phyloP scores from a whole-genome alignment of 2,797 vertebrate genomes.

The Pelobates cultripes region DNA sequence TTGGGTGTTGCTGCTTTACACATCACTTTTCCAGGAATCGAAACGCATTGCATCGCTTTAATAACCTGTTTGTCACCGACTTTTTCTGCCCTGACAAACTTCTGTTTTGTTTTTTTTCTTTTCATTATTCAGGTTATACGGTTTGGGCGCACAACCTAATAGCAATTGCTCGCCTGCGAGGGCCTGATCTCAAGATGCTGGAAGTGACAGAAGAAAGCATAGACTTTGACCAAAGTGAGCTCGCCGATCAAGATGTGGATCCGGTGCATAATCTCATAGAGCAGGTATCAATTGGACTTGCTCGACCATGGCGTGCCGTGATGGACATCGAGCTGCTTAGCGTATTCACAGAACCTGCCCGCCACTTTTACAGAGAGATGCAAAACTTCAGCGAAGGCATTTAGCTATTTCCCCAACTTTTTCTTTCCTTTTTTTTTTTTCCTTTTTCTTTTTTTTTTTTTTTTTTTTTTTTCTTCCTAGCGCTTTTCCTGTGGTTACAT shows the following conservation, averaged over 20 bases:
- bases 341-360: constrained; percentile 93
- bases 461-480: constrained; percentile 64
- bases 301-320: constrained; percentile 91
- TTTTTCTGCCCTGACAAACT: too few species aligned
- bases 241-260: constrained; percentile 88
- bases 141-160: constrained; percentile 98
- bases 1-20: too few species aligned
- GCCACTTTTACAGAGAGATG: constrained; percentile 96
- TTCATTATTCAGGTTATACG: constrained; percentile 82
- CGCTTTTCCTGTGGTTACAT: constrained; percentile 79
- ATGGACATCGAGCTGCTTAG: constrained; percentile 88
- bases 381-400: constrained; percentile 93
- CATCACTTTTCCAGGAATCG: too few species aligned
- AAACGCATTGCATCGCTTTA: too few species aligned
- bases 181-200: constrained; percentile 89
- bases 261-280: constrained; percentile 95
- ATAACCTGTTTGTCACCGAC: too few species aligned
- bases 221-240: constrained; percentile 95
- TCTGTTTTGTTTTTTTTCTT: background rate
- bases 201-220: constrained; percentile 97
- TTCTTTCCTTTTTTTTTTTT: background rate
- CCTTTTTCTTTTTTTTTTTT: constrained; percentile 58
- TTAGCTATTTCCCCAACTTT: constrained; percentile 72
- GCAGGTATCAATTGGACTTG: constrained; percentile 93
- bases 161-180: constrained; percentile 94